These are phyloP conservation scores for Chelonia mydas DNA, from an alignment of 2,797 vertebrate genomes.

Conservation along the genomic window DNA sequence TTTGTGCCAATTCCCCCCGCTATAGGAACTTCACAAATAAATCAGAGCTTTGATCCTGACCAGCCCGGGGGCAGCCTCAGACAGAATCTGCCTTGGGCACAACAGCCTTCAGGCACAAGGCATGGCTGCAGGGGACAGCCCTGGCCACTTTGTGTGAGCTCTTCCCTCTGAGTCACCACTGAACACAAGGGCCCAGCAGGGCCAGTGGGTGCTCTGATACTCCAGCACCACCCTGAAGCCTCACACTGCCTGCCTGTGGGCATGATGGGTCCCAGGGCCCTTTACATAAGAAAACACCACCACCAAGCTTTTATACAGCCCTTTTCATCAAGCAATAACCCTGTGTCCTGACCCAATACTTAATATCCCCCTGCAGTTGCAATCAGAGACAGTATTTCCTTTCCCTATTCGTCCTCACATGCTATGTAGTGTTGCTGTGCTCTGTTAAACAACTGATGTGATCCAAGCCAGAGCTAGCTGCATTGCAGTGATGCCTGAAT, in stretches of 20 bases:
- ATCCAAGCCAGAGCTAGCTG: constrained; percentile 61
- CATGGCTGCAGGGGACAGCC: too few species aligned
- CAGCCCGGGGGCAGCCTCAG: background rate
- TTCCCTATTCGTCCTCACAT: constrained; percentile 64
- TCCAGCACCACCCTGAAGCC: background rate
- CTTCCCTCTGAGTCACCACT: background rate
- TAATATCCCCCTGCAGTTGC: constrained; percentile 54
- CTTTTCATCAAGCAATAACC: constrained; percentile 22
- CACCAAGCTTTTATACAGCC: background rate
- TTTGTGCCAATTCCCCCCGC: background rate
- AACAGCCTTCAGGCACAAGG: too few species aligned
- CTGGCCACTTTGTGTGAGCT: too few species aligned
- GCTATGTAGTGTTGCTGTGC: constrained; percentile 56
- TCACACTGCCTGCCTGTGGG: background rate
- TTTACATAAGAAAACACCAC: background rate
- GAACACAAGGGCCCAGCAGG: background rate
- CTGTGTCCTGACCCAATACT: background rate
- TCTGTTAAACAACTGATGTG: constrained; percentile 62
- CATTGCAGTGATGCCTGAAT: constrained; percentile 59
- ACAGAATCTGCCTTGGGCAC: too few species aligned
- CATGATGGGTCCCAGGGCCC: background rate
- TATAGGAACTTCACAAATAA: background rate
- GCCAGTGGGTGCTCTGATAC: background rate
- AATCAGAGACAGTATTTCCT: constrained; percentile 67
- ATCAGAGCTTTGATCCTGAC: background rate